Evolutionary conservation across 2,888 invertebrate genomes (phyloP).

Genomic region (Ophion obscuratus): DNA sequence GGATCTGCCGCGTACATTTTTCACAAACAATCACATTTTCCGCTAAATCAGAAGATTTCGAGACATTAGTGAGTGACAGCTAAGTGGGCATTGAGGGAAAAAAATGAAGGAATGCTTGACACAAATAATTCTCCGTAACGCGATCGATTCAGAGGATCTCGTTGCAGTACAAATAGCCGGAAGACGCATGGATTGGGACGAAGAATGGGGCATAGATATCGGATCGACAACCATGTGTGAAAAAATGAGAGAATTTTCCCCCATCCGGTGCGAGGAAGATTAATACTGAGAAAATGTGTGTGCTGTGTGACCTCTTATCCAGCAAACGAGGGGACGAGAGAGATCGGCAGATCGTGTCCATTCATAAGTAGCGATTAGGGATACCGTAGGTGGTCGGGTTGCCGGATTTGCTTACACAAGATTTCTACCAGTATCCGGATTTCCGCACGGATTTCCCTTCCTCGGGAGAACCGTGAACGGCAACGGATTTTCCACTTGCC

Average conservation of each 20-base stretch:
- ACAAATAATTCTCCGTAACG: no score
- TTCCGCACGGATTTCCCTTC: conserved; percentile 47
- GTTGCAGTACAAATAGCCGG: no score
- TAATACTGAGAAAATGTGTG: conserved; percentile 13
- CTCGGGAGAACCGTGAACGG: conserved; percentile 25
- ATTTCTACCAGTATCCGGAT: conserved; percentile 56
- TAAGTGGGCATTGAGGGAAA: no score
- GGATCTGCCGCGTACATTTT: no score
- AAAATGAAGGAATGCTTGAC: no score
- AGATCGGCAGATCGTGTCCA: conserved; percentile 76
- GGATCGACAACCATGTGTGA: background rate
- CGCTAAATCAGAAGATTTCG: no score
- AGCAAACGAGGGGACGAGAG: conserved; percentile 25
- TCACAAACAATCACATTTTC: no score
- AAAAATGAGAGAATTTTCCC: conserved; percentile 33
- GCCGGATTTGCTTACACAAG: conserved; percentile 68
- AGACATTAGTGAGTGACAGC: no score
- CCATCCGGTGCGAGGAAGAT: background rate
- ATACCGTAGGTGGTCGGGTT: conserved; percentile 70
- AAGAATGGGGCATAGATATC: background rate
- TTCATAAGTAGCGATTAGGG: conserved; percentile 80
- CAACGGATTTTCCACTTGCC: conserved; percentile 37
- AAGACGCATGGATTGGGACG: background rate
- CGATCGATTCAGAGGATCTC: no score
- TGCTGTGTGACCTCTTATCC: conserved; percentile 31